Conservation (phyloP, 2,888 invertebrate genomes). For the Drosophila limbata region DNA sequence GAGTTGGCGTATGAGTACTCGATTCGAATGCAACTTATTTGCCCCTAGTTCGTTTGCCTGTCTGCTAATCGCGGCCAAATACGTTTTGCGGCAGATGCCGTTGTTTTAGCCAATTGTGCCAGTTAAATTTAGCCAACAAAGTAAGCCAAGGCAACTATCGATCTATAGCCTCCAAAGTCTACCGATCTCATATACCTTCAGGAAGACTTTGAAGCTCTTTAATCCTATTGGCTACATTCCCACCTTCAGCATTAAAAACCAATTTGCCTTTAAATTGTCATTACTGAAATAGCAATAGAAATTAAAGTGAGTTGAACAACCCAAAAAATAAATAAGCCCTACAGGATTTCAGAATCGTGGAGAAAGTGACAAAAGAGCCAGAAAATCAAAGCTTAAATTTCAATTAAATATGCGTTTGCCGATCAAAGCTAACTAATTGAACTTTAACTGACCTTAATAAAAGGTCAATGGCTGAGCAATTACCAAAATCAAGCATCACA, state of each 20-base stretch:
- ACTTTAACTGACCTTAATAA: slow-evolving; percentile 30
- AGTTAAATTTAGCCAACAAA: slow-evolving; percentile 52
- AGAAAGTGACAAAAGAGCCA: slow-evolving; percentile 31
- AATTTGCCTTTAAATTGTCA: slow-evolving; percentile 54
- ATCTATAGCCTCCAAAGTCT: not conserved
- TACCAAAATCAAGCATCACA: slow-evolving; percentile 19
- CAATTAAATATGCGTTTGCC: slow-evolving; percentile 21
- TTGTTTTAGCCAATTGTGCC: slow-evolving; percentile 54
- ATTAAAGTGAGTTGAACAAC: slow-evolving; percentile 40
- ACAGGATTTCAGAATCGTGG: slow-evolving; percentile 34
- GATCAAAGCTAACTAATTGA: slow-evolving; percentile 40
- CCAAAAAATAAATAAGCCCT: slow-evolving; percentile 4
- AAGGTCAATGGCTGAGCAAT: slow-evolving; percentile 47
- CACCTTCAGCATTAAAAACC: slow-evolving; percentile 48
- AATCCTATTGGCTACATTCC: slow-evolving; percentile 6
- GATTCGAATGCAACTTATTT: slow-evolving; percentile 34
- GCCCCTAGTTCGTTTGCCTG: slow-evolving; percentile 17
- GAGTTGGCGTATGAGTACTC: slow-evolving; percentile 12
- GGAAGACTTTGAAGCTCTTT: not conserved
- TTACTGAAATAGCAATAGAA: slow-evolving; percentile 32
- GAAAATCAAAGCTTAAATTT: not conserved
- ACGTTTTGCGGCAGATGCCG: slow-evolving; percentile 35
- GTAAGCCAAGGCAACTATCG: slow-evolving; percentile 6
- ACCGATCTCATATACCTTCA: not conserved
- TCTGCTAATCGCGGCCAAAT: slow-evolving; percentile 38